These are phyloP conservation scores for Melanotaenia maccullochi DNA, from an alignment of 2,797 vertebrate species.

Conservation along the genomic window DNA sequence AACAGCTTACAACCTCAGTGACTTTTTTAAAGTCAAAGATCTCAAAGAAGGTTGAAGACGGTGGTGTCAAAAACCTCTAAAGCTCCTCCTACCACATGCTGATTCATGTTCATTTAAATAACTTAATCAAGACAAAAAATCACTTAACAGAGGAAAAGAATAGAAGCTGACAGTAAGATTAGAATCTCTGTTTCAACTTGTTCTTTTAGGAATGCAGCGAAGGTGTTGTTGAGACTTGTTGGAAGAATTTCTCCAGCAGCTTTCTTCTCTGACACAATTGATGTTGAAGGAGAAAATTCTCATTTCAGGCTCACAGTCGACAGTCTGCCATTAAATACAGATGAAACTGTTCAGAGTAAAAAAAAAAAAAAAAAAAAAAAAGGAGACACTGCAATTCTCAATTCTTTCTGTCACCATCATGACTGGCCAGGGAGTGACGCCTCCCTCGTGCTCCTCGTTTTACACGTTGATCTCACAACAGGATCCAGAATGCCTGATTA, in stretches of 20 bases:
- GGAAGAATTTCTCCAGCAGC: conserved; percentile 4
- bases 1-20: conserved; percentile 47
- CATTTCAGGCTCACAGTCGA: background rate
- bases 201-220: conserved; percentile 66
- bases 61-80: background rate
- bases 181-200: conserved; percentile 66
- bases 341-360: conserved; percentile 10
- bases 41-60: conserved; percentile 4
- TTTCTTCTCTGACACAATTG: conserved; percentile 9
- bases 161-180: conserved; percentile 4
- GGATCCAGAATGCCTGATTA: background rate
- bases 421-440: background rate
- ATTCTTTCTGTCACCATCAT: background rate
- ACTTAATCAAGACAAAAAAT: background rate
- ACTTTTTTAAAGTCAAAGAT: conserved; percentile 47
- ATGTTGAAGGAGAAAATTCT: conserved; percentile 17
- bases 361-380: conserved; percentile 5
- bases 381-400: conserved; percentile 32
- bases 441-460: background rate
- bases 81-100: too few species aligned
- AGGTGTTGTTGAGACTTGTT: conserved; percentile 64
- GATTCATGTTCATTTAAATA: conserved; percentile 1
- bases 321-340: background rate
- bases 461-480: background rate
- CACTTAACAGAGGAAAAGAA: background rate